Percentiles rank a stretch among this genome's conserved stretches.
phyloP scores from a whole-genome alignment of 2,888 invertebrate genomes.

The Caenorhabditis wallacei region DNA sequence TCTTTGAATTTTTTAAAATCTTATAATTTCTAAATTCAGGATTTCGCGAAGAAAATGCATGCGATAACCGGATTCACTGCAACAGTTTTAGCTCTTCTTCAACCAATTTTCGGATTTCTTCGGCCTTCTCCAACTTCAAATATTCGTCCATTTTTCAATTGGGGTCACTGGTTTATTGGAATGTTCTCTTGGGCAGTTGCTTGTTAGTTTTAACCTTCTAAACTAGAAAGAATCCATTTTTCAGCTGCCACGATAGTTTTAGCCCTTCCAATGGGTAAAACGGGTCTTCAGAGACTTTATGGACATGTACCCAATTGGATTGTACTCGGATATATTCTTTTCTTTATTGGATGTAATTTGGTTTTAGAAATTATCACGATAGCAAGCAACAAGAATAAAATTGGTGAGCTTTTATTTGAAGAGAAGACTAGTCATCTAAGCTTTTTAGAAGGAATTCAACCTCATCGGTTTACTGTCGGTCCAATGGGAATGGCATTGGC shows the following conservation, averaged over 20 bases:
- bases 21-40: constrained; percentile 25
- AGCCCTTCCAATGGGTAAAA: constrained; percentile 75
- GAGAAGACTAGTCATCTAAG: background rate
- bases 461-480: constrained; percentile 71
- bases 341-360: constrained; percentile 70
- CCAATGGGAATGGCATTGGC: constrained; percentile 74
- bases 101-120: constrained; percentile 71
- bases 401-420: constrained; percentile 54
- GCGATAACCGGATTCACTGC: constrained; percentile 66
- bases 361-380: constrained; percentile 68
- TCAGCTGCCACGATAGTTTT: constrained; percentile 70
- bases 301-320: constrained; percentile 75
- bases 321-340: constrained; percentile 74
- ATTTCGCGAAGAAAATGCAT: constrained; percentile 70
- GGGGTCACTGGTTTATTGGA: constrained; percentile 76
- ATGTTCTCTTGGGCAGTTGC: constrained; percentile 76
- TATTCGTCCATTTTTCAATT: constrained; percentile 72
- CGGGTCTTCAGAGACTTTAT: constrained; percentile 70
- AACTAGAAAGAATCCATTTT: background rate
- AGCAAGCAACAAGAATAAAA: constrained; percentile 51
- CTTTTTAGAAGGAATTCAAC: constrained; percentile 65
- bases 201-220: constrained; percentile 45
- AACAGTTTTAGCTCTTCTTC: constrained; percentile 67
- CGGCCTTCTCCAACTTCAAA: constrained; percentile 72
- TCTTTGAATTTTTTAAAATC: background rate